These are phyloP conservation scores for Xylocampa areola DNA, from an alignment of 2,888 invertebrate species.

Conservation along the genomic window DNA sequence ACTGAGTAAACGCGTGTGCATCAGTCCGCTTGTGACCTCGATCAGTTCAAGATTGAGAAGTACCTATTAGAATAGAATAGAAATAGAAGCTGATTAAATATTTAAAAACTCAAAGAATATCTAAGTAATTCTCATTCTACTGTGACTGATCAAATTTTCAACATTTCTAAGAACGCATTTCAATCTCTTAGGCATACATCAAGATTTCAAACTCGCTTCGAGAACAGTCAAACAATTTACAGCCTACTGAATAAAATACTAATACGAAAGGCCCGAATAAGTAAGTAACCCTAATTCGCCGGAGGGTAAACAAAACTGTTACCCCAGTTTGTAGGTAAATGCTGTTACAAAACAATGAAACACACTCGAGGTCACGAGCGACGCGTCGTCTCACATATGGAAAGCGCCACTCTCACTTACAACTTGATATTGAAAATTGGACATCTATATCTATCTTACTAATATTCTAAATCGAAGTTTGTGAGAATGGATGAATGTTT, in stretches of 20 bases:
- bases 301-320: conserved; percentile 39
- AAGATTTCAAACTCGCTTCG: conserved; percentile 1
- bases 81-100: too few species aligned
- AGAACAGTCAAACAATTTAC: conserved; percentile 29
- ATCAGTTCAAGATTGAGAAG: too few species aligned
- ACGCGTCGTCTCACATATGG: neutral
- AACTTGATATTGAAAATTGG: conserved; percentile 2
- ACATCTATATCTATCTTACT: too few species aligned
- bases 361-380: conserved; percentile 51
- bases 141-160: too few species aligned
- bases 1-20: too few species aligned
- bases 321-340: conserved; percentile 53
- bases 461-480: too few species aligned
- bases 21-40: too few species aligned
- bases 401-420: neutral
- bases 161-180: too few species aligned
- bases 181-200: neutral
- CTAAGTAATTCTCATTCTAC: too few species aligned
- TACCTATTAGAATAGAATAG: too few species aligned
- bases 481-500: too few species aligned
- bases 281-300: conserved; percentile 26
- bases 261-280: conserved; percentile 17
- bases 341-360: conserved; percentile 68
- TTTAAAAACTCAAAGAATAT: too few species aligned
- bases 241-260: conserved; percentile 39